phyloP scores from a whole-genome alignment of 1,140 invertebrate species.

The Helicoverpa armigera region DNA sequence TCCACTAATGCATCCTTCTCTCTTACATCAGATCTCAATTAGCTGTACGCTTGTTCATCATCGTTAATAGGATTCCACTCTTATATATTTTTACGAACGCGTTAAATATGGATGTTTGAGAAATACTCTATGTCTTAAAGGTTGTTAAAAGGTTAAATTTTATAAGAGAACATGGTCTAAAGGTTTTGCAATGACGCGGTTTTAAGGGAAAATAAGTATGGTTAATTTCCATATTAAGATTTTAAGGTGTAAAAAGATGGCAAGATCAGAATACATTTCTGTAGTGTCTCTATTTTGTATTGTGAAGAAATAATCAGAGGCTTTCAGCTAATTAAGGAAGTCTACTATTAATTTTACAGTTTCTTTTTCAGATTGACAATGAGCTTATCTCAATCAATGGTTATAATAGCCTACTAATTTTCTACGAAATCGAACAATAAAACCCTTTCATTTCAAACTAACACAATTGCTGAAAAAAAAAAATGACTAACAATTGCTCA shows the following conservation, averaged over 20 bases:
- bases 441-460: conserved; percentile 2
- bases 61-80: conserved; percentile 39
- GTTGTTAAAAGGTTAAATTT: neutral
- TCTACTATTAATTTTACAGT: too few relatives aligned
- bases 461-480: neutral
- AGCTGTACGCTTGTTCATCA: conserved; percentile 13
- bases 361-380: too few relatives aligned
- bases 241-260: too few relatives aligned
- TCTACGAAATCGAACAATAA: neutral
- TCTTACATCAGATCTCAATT: conserved; percentile 44
- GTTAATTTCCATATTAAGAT: too few relatives aligned
- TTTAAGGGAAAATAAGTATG: too few relatives aligned
- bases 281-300: neutral
- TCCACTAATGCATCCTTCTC: conserved; percentile 28
- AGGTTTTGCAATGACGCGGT: neutral
- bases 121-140: conserved; percentile 8
- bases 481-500: neutral
- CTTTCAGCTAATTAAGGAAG: too few relatives aligned
- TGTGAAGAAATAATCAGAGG: too few relatives aligned
- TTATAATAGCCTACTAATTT: neutral
- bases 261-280: neutral
- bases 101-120: conserved; percentile 18
- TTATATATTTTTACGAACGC: conserved; percentile 38
- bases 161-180: too few relatives aligned
- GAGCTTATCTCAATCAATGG: neutral